phyloP scores from a whole-genome alignment of 2,888 invertebrate genomes.

The Arrhopalites spinosus region DNA sequence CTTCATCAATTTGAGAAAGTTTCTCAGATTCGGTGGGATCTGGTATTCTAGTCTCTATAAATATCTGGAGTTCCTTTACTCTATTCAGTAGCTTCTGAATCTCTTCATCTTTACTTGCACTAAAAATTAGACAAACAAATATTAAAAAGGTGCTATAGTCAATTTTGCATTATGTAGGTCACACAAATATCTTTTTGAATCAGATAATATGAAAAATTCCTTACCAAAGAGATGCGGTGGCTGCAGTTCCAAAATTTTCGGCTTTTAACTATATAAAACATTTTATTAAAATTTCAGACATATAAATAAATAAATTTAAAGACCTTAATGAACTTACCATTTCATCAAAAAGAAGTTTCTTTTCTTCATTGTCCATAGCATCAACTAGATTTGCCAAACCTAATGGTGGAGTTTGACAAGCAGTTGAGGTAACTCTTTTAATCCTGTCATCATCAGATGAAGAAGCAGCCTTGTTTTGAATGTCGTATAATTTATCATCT shows the following conservation, averaged over 20 bases:
- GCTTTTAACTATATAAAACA: background rate
- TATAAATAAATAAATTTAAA: too few species aligned
- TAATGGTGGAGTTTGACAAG: slow-evolving; percentile 21
- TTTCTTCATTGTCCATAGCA: slow-evolving; percentile 22
- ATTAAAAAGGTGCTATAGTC: background rate
- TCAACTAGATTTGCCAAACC: slow-evolving; percentile 6
- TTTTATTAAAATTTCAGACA: too few species aligned
- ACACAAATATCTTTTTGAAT: background rate
- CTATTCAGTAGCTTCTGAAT: background rate
- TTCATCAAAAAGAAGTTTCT: background rate
- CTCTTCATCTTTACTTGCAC: background rate
- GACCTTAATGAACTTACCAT: slow-evolving; percentile 7
- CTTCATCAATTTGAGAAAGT: background rate
- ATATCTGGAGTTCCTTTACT: background rate
- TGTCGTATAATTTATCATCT: too few species aligned
- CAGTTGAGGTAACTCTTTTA: background rate
- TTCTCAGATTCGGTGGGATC: background rate
- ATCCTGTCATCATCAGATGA: too few species aligned
- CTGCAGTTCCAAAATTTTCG: background rate
- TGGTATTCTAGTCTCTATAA: background rate
- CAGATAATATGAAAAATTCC: background rate
- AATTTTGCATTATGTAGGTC: background rate
- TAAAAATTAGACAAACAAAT: background rate
- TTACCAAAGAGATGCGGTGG: background rate
- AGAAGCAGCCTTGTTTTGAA: too few species aligned